These are phyloP conservation scores for Anseranas semipalmata DNA, from an alignment of 2,113 vertebrate genomes.

Conservation along the genomic window DNA sequence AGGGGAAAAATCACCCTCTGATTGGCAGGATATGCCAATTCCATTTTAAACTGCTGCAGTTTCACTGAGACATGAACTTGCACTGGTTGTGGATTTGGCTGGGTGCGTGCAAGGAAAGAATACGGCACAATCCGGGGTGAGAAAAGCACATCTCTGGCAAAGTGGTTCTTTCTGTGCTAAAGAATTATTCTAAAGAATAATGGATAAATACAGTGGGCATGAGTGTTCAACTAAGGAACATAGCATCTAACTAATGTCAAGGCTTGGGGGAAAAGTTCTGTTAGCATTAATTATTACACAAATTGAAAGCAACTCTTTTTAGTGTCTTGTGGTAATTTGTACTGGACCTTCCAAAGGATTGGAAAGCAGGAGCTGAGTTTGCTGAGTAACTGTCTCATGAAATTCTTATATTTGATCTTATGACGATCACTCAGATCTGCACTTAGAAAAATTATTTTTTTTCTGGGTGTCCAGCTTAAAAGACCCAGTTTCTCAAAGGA, in stretches of 20 bases:
- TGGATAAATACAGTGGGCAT: not conserved
- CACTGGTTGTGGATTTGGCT: not conserved
- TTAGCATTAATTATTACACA: not conserved
- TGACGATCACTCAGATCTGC: not conserved
- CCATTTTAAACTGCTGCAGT: not conserved
- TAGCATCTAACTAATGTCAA: not conserved
- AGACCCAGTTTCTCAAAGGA: not conserved
- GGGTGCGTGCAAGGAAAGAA: not conserved
- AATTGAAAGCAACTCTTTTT: not conserved
- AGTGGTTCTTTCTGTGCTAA: not conserved
- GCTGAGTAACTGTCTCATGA: not conserved
- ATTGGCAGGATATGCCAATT: not conserved
- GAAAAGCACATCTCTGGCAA: not conserved
- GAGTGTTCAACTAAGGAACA: not conserved
- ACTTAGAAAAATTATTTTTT: not conserved
- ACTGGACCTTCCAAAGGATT: not conserved
- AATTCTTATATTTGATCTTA: not conserved
- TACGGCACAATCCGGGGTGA: not conserved
- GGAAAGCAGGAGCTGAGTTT: not conserved
- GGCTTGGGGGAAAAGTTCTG: not conserved
- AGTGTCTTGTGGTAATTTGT: not conserved
- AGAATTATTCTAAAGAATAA: not conserved
- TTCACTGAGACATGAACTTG: not conserved
- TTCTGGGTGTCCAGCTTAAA: not conserved
- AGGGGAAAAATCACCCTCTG: not conserved